Evolutionary conservation across 1,140 invertebrate genomes (phyloP).

Genomic region (Drosophila pallidifrons): DNA sequence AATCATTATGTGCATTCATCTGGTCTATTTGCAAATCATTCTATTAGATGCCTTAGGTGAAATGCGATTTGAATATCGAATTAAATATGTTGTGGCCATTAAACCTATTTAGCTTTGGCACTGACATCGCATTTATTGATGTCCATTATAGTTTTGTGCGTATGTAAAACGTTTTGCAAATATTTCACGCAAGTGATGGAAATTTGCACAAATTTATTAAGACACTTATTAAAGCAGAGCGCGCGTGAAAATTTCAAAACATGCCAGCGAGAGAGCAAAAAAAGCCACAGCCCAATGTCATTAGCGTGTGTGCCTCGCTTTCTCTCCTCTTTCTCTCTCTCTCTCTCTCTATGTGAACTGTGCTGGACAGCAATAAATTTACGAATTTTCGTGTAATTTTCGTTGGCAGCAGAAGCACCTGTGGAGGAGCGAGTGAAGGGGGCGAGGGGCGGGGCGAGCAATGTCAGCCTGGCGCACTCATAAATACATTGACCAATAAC

Average conservation of each 20-base stretch:
- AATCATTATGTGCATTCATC: no score
- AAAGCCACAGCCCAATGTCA: conserved; percentile 63
- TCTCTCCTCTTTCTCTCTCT: conserved; percentile 8
- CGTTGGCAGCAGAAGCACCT: conserved; percentile 24
- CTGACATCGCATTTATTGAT: no score
- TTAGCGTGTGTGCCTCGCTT: conserved; percentile 56
- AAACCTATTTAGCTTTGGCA: no score
- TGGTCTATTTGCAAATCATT: no score
- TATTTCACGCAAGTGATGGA: no score
- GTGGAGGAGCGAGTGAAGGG: not conserved
- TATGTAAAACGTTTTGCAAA: no score
- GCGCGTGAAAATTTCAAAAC: conserved; percentile 12
- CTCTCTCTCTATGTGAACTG: conserved; percentile 18
- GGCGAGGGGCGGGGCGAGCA: not conserved
- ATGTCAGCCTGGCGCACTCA: conserved; percentile 50
- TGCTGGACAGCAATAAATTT: conserved; percentile 64
- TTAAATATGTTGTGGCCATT: no score
- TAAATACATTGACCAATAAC: conserved; percentile 81
- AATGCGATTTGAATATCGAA: no score
- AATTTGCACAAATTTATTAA: conserved; percentile 2
- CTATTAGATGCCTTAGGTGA: no score
- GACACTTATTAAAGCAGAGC: conserved; percentile 12
- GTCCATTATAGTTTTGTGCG: no score
- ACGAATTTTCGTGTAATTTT: conserved; percentile 72
- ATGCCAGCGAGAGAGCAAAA: conserved; percentile 3